A percentile compares a stretch with the other conserved stretches of the same genome.
phyloP scores from a whole-genome alignment of 2,888 invertebrate species.

The Strigamia transsilvanica region DNA sequence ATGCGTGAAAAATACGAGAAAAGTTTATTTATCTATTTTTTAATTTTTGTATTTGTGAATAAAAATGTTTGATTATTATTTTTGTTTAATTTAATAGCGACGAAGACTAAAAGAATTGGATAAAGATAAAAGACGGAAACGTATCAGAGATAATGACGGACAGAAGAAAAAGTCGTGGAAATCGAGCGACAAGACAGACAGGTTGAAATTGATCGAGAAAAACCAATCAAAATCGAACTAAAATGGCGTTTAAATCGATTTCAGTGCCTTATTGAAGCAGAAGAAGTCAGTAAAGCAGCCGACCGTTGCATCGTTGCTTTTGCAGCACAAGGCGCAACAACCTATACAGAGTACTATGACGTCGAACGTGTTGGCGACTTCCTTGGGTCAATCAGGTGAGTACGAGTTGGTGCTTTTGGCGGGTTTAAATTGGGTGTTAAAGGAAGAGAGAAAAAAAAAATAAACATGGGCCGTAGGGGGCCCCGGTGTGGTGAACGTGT shows the following conservation, averaged over 20 bases:
- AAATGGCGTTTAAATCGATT: not conserved
- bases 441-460: conserved; percentile 18
- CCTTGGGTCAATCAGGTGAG: conserved; percentile 15
- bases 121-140: conserved; percentile 54
- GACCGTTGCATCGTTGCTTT: conserved; percentile 61
- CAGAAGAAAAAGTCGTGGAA: conserved; percentile 59
- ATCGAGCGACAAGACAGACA: conserved; percentile 55
- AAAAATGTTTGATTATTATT: not conserved
- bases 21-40: too few relatives aligned
- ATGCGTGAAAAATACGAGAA: too few relatives aligned
- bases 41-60: too few relatives aligned
- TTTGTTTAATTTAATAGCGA: conserved; percentile 38
- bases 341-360: conserved; percentile 20
- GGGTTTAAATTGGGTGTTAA: not conserved
- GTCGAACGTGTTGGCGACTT: conserved; percentile 23
- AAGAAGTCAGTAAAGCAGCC: conserved; percentile 61
- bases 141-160: conserved; percentile 54
- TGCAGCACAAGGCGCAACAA: conserved; percentile 60
- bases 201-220: conserved; percentile 50
- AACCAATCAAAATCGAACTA: too few relatives aligned
- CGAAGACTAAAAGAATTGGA: conserved; percentile 56
- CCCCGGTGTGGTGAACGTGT: conserved; percentile 7
- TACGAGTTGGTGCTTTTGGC: not conserved
- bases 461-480: not conserved
- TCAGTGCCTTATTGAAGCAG: conserved; percentile 58